Conservation (phyloP, 2,888 invertebrate species). For the Siphonodentalium dalli region DNA sequence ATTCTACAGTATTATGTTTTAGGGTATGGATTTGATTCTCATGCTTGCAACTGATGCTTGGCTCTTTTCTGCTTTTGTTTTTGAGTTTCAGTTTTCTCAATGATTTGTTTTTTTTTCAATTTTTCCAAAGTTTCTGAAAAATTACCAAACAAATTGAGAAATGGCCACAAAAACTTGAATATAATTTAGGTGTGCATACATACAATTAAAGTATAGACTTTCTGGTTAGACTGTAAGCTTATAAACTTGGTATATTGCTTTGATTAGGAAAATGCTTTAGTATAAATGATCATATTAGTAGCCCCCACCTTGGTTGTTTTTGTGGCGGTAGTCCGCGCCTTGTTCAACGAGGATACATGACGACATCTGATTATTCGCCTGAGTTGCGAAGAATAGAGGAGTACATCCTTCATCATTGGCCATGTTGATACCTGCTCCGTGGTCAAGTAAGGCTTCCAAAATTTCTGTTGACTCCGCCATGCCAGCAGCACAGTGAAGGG, state of each 20-base stretch:
- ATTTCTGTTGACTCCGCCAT: constrained; percentile 54
- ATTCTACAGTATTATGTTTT: no score
- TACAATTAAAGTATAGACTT: background rate
- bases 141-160: no score
- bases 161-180: no score
- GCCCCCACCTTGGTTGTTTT: constrained; percentile 50
- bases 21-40: no score
- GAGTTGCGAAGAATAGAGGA: constrained; percentile 60
- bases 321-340: constrained; percentile 53
- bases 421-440: constrained; percentile 56
- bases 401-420: constrained; percentile 55
- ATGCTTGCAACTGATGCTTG: no score
- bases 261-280: no score
- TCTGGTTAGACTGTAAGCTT: background rate
- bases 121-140: no score
- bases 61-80: no score
- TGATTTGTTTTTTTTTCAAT: no score
- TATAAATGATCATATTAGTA: no score
- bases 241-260: background rate
- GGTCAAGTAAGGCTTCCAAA: constrained; percentile 50
- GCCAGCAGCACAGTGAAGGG: constrained; percentile 58
- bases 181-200: no score
- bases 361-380: constrained; percentile 59
- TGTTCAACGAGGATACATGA: constrained; percentile 54
- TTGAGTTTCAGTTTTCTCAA: no score